Evolutionary conservation across 2,888 invertebrate species (phyloP).

Genomic region (Cepaea hortensis): DNA sequence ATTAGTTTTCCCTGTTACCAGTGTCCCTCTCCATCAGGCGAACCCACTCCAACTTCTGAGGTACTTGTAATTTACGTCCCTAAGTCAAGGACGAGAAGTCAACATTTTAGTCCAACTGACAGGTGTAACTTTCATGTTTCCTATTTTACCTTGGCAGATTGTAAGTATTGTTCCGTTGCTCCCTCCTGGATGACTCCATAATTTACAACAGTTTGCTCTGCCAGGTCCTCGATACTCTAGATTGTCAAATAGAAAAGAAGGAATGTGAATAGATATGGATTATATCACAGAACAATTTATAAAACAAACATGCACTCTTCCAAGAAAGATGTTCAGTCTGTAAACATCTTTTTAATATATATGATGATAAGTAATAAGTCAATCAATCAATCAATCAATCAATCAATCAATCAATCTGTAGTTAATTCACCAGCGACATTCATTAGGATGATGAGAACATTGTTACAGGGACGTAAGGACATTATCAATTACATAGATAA

Average conservation of each 20-base stretch:
- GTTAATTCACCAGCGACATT: no score
- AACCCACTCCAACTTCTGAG: no score
- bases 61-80: no score
- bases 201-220: constrained; percentile 54
- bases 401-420: no score
- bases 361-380: not conserved
- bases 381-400: no score
- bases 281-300: not conserved
- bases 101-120: no score
- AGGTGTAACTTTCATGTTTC: not conserved
- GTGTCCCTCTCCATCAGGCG: no score
- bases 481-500: no score
- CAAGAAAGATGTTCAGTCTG: not conserved
- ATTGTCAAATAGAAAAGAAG: not conserved
- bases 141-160: constrained; percentile 47
- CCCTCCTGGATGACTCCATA: constrained; percentile 58
- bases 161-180: constrained; percentile 56
- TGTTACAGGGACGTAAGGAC: no score
- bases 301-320: not conserved
- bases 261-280: not conserved
- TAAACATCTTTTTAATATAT: not conserved
- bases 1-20: no score
- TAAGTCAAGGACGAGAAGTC: no score
- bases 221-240: constrained; percentile 59
- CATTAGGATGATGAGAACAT: no score